phyloP scores from a whole-genome alignment of 2,888 invertebrate genomes.

The Eupithecia vulgata region DNA sequence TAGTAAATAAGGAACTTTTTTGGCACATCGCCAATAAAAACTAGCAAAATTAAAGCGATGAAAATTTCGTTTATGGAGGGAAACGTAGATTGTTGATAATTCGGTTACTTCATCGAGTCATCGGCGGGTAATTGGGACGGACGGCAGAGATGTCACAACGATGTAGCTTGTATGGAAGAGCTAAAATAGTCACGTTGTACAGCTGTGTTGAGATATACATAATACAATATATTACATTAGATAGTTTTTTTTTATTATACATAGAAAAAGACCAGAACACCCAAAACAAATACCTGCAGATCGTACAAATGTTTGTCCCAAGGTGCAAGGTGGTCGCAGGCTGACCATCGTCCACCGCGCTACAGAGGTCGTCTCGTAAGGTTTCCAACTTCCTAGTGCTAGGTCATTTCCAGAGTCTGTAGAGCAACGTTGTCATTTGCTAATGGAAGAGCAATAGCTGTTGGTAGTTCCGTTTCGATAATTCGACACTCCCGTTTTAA shows the following conservation, averaged over 20 bases:
- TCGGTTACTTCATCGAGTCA: conserved; percentile 66
- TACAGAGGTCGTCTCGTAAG: too few relatives aligned
- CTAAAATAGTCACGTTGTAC: neutral
- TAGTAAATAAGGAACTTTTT: neutral
- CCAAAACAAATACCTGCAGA: too few relatives aligned
- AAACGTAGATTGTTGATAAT: conserved; percentile 57
- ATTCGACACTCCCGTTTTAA: conserved; percentile 53
- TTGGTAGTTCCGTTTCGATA: conserved; percentile 64
- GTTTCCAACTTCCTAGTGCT: neutral
- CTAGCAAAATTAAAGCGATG: neutral
- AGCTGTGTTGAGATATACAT: too few relatives aligned
- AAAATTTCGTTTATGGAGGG: neutral
- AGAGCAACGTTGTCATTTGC: conserved; percentile 40
- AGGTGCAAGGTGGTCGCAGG: too few relatives aligned
- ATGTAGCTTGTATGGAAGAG: conserved; percentile 10
- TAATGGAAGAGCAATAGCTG: conserved; percentile 68
- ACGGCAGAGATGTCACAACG: conserved; percentile 44
- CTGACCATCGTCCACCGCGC: too few relatives aligned
- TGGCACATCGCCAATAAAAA: neutral
- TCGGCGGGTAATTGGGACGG: conserved; percentile 64
- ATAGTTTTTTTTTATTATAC: too few relatives aligned
- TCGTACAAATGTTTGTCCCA: too few relatives aligned
- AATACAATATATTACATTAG: too few relatives aligned
- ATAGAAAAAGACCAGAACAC: too few relatives aligned
- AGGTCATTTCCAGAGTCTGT: conserved; percentile 40